phyloP scores from a whole-genome alignment of 2,888 invertebrate genomes.

The Drepana falcataria region DNA sequence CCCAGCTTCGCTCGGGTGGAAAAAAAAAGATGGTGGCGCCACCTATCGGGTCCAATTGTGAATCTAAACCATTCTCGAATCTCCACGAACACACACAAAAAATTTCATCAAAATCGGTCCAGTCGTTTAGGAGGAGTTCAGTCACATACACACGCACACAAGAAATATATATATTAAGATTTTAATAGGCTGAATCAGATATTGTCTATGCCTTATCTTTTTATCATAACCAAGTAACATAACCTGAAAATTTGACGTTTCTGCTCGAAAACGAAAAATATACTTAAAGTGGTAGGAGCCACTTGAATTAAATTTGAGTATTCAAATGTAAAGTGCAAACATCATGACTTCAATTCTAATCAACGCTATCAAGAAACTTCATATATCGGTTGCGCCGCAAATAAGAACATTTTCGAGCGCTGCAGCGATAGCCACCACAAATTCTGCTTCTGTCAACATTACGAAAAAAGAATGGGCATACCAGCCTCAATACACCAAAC shows the following conservation, averaged over 20 bases:
- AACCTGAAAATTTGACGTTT: not conserved
- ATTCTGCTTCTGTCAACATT: conserved; percentile 38
- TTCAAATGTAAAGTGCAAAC: conserved; percentile 1
- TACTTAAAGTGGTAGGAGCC: too few relatives aligned
- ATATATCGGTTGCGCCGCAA: conserved; percentile 44
- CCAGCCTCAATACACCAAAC: conserved; percentile 77
- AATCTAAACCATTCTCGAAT: too few relatives aligned
- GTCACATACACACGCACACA: too few relatives aligned
- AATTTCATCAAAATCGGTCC: too few relatives aligned
- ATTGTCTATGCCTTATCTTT: too few relatives aligned
- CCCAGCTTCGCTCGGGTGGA: too few relatives aligned
- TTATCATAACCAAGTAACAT: not conserved
- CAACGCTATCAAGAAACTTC: conserved; percentile 56
- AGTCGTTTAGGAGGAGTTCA: too few relatives aligned
- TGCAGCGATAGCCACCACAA: conserved; percentile 21
- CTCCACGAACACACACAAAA: too few relatives aligned
- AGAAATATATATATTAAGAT: too few relatives aligned
- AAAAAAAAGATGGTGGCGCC: too few relatives aligned
- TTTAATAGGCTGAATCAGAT: too few relatives aligned
- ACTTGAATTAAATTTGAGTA: not conserved
- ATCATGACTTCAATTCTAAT: conserved; percentile 54
- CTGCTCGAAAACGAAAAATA: not conserved
- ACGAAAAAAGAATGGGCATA: conserved; percentile 68
- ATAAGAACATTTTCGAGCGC: conserved; percentile 40
- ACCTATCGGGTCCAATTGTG: too few relatives aligned